These are phyloP conservation scores for Rachycentron canadum DNA, from an alignment of 2,797 vertebrate species.

Conservation along the genomic window DNA sequence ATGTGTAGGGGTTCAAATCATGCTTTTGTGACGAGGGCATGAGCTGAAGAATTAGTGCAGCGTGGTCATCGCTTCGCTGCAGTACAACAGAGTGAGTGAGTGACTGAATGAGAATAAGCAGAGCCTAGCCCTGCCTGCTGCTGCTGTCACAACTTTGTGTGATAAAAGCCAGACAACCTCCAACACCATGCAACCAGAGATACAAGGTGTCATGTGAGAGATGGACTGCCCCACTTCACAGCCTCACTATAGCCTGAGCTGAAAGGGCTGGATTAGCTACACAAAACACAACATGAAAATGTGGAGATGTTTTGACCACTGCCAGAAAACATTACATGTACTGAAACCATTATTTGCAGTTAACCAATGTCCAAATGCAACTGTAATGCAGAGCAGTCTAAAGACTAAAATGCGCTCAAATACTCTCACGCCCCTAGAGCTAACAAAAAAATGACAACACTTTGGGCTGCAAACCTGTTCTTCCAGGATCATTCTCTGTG, in stretches of 20 bases:
- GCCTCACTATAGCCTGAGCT: constrained; percentile 31
- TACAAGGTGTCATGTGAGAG: constrained; percentile 55
- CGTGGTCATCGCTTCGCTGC: background rate
- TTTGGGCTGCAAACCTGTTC: constrained; percentile 71
- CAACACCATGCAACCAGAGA: constrained; percentile 54
- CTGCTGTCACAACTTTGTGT: constrained; percentile 50
- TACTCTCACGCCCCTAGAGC: background rate
- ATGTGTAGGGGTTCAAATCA: background rate
- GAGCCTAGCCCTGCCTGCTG: constrained; percentile 14
- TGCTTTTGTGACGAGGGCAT: background rate
- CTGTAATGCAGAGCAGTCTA: background rate
- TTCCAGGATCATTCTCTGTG: constrained; percentile 41
- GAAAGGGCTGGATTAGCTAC: constrained; percentile 16
- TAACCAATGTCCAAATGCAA: background rate
- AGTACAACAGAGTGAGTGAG: constrained; percentile 7
- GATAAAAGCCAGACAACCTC: constrained; percentile 66
- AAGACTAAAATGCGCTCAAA: background rate
- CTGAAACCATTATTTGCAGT: constrained; percentile 1
- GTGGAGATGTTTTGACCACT: constrained; percentile 24
- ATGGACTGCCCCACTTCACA: constrained; percentile 37
- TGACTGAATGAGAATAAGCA: constrained; percentile 25
- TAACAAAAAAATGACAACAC: constrained; percentile 30
- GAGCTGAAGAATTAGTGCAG: background rate
- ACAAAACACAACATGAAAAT: constrained; percentile 41
- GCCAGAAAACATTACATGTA: constrained; percentile 18